Evolutionary conservation across 2,888 invertebrate species (phyloP).

Genomic region (Dione juno): DNA sequence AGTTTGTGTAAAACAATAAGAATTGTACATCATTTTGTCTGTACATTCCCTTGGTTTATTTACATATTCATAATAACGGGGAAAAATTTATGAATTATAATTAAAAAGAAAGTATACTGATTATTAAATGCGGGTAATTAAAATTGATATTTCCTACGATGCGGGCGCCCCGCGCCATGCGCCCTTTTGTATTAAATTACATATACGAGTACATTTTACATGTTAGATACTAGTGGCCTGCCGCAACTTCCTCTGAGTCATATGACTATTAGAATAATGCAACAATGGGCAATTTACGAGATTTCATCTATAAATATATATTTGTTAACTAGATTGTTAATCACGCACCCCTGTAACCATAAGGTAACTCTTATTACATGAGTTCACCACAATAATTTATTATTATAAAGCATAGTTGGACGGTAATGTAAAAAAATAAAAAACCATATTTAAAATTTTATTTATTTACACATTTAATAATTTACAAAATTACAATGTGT

Average conservation of each 20-base stretch:
- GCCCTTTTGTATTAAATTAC: conserved; percentile 10
- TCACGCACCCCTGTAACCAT: no score
- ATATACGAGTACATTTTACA: background rate
- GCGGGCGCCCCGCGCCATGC: conserved; percentile 34
- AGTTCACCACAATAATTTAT: no score
- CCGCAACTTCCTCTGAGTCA: background rate
- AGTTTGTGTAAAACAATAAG: no score
- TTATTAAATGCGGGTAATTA: conserved; percentile 45
- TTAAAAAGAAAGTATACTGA: conserved; percentile 37
- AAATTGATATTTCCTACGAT: conserved; percentile 39
- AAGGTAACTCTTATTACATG: no score
- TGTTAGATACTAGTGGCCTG: conserved; percentile 5
- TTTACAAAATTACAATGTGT: background rate
- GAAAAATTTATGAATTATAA: conserved; percentile 35
- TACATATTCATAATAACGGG: conserved; percentile 31
- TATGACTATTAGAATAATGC: background rate
- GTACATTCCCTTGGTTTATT: background rate
- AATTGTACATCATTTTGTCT: background rate
- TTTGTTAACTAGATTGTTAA: no score
- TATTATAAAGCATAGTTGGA: no score
- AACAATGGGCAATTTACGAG: no score
- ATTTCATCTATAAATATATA: no score
- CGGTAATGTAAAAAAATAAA: background rate
- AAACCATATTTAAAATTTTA: background rate
- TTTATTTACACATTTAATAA: background rate